A percentile compares a stretch with the other conserved stretches of the same genome.
Conservation (phyloP, 2,113 vertebrate species). For the Brachirus orientalis region DNA sequence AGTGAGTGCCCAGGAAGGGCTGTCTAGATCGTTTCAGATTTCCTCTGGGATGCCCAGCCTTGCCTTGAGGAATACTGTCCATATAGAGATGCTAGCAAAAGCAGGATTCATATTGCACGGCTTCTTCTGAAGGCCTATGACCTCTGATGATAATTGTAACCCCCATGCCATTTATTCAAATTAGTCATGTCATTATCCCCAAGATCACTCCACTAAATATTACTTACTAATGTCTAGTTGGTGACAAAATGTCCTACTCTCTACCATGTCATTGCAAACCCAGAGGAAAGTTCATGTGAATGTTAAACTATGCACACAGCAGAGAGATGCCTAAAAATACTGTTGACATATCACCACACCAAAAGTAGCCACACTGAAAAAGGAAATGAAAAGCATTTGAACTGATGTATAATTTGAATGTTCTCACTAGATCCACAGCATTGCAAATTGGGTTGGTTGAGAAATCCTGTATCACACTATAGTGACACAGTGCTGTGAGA, state of each 20-base stretch:
- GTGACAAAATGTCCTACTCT: conserved; percentile 42
- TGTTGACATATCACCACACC: not conserved
- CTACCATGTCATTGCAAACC: conserved; percentile 30
- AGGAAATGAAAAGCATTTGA: not conserved
- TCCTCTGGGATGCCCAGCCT: conserved; percentile 48
- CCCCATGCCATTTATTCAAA: conserved; percentile 67
- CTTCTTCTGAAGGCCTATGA: conserved; percentile 46
- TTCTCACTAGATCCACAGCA: not conserved
- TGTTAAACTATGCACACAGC: conserved; percentile 11
- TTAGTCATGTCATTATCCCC: conserved; percentile 65
- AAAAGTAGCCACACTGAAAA: not conserved
- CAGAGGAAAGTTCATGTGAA: conserved; percentile 14
- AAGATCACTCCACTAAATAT: conserved; percentile 66
- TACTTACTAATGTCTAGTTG: conserved; percentile 50
- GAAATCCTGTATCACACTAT: not conserved
- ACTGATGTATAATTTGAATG: conserved; percentile 1
- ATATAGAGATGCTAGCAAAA: conserved; percentile 34
- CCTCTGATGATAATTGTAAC: conserved; percentile 62
- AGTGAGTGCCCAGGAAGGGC: conserved; percentile 53
- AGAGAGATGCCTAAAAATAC: conserved; percentile 23
- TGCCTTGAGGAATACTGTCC: conserved; percentile 32
- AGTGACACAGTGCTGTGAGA: conserved; percentile 1
- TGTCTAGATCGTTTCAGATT: conserved; percentile 57
- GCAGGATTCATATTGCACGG: conserved; percentile 26
- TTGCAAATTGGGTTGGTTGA: not conserved